phyloP scores from a whole-genome alignment of 2,888 invertebrate species.

The Melanargia galathea region DNA sequence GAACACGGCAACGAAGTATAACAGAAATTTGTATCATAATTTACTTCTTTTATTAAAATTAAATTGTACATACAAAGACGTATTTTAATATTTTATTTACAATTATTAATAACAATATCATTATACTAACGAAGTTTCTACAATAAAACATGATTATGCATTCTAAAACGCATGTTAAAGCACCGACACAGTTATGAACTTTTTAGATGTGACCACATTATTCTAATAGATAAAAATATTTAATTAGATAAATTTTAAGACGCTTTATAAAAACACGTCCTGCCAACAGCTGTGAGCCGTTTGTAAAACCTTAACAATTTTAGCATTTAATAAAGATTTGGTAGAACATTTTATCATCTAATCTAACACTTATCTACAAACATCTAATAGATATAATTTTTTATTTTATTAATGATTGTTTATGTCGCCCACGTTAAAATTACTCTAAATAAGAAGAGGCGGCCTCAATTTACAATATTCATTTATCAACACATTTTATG shows the following conservation, averaged over 20 bases:
- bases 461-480: slow-evolving; percentile 73
- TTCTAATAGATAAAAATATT: slow-evolving; percentile 9
- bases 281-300: slow-evolving; percentile 12
- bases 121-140: slow-evolving; percentile 58
- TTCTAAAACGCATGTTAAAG: slow-evolving; percentile 60
- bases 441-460: slow-evolving; percentile 71
- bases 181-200: slow-evolving; percentile 50
- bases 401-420: background rate
- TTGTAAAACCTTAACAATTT: slow-evolving; percentile 31
- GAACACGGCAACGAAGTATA: slow-evolving; percentile 1
- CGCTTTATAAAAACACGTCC: slow-evolving; percentile 11
- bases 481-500: slow-evolving; percentile 27
- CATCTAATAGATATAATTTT: slow-evolving; percentile 55
- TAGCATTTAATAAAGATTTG: slow-evolving; percentile 62
- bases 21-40: slow-evolving; percentile 18
- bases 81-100: slow-evolving; percentile 63
- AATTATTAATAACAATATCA: slow-evolving; percentile 44
- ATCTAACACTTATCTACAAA: slow-evolving; percentile 40
- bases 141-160: slow-evolving; percentile 65
- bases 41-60: slow-evolving; percentile 32
- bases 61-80: slow-evolving; percentile 56
- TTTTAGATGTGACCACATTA: slow-evolving; percentile 19
- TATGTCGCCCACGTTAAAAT: slow-evolving; percentile 46
- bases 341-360: slow-evolving; percentile 56
- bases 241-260: slow-evolving; percentile 11